phyloP scores from a whole-genome alignment of 2,113 vertebrate genomes.

The Burhinus bistriatus region DNA sequence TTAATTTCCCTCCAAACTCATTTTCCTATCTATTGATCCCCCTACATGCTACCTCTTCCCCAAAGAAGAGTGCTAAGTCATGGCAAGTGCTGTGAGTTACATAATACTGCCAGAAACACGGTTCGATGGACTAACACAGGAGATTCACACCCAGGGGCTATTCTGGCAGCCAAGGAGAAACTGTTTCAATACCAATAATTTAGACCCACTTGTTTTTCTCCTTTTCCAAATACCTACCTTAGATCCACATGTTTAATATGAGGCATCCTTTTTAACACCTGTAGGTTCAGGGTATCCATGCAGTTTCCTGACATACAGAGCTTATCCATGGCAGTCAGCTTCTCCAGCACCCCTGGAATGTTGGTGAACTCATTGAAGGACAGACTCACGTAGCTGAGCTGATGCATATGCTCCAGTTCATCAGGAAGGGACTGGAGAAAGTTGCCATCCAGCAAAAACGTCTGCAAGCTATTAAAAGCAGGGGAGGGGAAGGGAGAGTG shows the following conservation, averaged over 20 bases:
- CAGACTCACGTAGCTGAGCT: slow-evolving; percentile 89
- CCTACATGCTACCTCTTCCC: not conserved
- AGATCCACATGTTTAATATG: slow-evolving; percentile 92
- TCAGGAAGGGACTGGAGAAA: slow-evolving; percentile 85
- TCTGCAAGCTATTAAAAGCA: slow-evolving; percentile 85
- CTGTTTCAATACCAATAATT: not conserved
- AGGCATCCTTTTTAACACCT: slow-evolving; percentile 84
- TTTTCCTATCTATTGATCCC: not conserved
- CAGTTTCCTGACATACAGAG: slow-evolving; percentile 96
- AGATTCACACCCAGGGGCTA: not conserved
- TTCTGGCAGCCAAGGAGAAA: not conserved
- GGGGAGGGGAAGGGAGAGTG: not conserved
- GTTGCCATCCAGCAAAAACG: slow-evolving; percentile 94
- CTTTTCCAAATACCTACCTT: slow-evolving; percentile 72
- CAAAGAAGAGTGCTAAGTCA: not conserved
- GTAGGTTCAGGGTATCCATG: slow-evolving; percentile 81
- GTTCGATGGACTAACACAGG: not conserved
- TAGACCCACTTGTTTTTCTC: not conserved
- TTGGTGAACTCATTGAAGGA: slow-evolving; percentile 94
- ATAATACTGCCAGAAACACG: not conserved
- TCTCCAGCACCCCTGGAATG: slow-evolving; percentile 90
- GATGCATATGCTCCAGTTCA: slow-evolving; percentile 87
- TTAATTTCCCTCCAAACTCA: not conserved
- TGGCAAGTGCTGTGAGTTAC: not conserved
- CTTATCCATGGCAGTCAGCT: slow-evolving; percentile 87